phyloP scores from a whole-genome alignment of 2,888 invertebrate species.

The Lepidochrysops patricia region DNA sequence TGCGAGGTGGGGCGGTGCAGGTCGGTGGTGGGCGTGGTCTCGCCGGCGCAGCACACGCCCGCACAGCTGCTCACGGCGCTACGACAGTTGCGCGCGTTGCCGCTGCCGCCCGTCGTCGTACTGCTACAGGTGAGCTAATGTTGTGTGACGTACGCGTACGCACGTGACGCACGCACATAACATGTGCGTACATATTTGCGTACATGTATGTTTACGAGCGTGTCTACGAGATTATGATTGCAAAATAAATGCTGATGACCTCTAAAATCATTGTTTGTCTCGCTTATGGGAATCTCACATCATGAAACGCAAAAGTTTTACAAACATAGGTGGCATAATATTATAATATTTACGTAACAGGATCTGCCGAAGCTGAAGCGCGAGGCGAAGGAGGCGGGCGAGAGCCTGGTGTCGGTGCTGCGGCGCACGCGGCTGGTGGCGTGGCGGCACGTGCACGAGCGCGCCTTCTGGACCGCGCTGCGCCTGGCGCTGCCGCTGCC shows the following conservation, averaged over 20 bases:
- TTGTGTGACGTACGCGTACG: not conserved
- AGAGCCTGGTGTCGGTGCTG: conserved; percentile 59
- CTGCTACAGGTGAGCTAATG: conserved; percentile 50
- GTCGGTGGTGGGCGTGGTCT: conserved; percentile 58
- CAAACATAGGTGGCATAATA: no score
- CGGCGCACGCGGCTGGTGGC: conserved; percentile 63
- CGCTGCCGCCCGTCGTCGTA: conserved; percentile 58
- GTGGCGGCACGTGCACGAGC: conserved; percentile 71
- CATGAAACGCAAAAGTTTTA: no score
- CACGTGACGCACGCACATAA: no score
- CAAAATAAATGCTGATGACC: no score
- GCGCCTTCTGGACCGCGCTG: conserved; percentile 78
- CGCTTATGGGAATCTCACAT: no score
- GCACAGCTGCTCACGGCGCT: conserved; percentile 53
- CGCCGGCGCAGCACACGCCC: conserved; percentile 57
- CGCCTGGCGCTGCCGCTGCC: conserved; percentile 77
- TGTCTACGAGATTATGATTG: no score
- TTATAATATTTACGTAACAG: no score
- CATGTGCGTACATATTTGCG: no score
- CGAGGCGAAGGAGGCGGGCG: conserved; percentile 69
- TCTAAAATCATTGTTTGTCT: no score
- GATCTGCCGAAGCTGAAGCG: conserved; percentile 72
- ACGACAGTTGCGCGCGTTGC: conserved; percentile 49
- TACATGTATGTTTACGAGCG: no score
- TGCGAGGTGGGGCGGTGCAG: conserved; percentile 54